These are phyloP conservation scores for Xenopus petersii DNA, from an alignment of 2,797 vertebrate species.

Conservation along the genomic window DNA sequence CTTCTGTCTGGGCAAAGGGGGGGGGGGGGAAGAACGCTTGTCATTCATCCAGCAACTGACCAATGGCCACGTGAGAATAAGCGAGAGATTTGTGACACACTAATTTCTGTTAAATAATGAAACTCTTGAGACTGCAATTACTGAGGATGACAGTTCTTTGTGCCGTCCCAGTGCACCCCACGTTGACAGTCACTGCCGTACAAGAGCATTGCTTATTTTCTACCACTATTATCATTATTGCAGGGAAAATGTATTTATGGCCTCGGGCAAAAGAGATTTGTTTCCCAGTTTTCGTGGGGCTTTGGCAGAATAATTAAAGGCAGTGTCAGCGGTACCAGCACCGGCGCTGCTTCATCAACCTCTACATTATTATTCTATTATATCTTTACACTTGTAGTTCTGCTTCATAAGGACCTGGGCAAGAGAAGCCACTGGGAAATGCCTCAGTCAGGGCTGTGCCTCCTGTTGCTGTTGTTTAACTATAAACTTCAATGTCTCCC, in stretches of 20 bases:
- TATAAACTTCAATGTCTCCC: no score
- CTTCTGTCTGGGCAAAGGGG: no score
- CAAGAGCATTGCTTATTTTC: neutral
- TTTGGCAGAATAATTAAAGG: neutral
- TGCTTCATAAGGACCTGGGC: no score
- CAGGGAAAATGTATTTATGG: constrained; percentile 12
- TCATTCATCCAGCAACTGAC: constrained; percentile 54
- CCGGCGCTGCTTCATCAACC: no score
- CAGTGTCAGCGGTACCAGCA: no score
- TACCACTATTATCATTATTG: neutral
- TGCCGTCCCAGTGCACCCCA: neutral
- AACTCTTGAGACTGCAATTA: constrained; percentile 77
- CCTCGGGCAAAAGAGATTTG: constrained; percentile 3
- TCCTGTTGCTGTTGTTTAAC: no score
- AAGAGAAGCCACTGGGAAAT: no score
- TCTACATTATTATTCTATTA: no score
- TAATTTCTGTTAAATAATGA: constrained; percentile 77
- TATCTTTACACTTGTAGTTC: no score
- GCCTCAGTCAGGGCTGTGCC: no score
- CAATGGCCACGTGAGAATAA: constrained; percentile 66
- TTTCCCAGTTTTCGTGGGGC: neutral
- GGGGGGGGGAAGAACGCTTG: no score
- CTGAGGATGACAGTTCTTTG: constrained; percentile 61
- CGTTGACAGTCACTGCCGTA: constrained; percentile 1
- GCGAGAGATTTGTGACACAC: constrained; percentile 67